Conservation (phyloP, 2,888 invertebrate genomes). For the Tipula vernalis region DNA sequence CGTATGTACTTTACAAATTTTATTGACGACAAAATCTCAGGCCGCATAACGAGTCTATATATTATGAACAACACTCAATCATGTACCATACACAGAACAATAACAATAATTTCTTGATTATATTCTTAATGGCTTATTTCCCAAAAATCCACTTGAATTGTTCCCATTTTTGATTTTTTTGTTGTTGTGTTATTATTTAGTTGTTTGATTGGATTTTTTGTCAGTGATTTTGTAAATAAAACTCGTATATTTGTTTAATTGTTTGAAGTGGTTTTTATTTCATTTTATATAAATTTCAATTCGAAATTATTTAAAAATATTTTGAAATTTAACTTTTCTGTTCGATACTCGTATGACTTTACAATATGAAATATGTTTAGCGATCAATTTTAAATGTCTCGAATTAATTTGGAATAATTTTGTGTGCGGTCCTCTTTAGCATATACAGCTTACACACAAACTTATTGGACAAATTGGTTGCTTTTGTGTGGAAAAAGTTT, state of each 20-base stretch:
- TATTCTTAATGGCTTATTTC: not conserved
- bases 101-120: not conserved
- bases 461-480: too few species aligned
- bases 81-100: not conserved
- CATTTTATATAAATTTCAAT: not conserved
- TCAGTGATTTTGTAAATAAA: constrained; percentile 4
- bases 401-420: too few species aligned
- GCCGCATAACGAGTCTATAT: not conserved
- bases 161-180: not conserved
- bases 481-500: too few species aligned
- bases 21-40: not conserved
- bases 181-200: not conserved
- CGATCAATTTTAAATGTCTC: not conserved
- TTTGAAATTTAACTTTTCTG: not conserved
- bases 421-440: too few species aligned
- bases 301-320: not conserved
- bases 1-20: not conserved
- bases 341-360: not conserved
- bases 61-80: not conserved
- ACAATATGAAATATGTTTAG: not conserved
- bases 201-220: not conserved
- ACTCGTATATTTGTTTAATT: not conserved
- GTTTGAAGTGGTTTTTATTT: not conserved
- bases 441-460: too few species aligned
- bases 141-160: constrained; percentile 4